Percentiles rank a stretch among this genome's conserved stretches.
phyloP scores from a whole-genome alignment of 2,888 invertebrate genomes.

The Athalia circularis region DNA sequence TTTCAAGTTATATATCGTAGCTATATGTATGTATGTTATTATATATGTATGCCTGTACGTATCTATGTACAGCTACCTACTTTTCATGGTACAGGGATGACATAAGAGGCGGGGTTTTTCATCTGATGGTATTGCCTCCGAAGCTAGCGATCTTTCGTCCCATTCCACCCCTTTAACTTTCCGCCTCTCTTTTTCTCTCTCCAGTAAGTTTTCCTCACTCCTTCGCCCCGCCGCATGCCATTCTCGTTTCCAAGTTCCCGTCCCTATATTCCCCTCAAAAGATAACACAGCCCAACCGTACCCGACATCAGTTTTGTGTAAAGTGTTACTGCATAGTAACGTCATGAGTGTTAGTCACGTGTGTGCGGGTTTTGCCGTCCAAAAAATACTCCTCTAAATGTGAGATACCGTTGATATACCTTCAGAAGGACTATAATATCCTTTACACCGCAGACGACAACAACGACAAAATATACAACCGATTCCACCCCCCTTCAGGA shows the following conservation, averaged over 20 bases:
- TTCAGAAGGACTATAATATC: background rate
- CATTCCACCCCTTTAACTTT: background rate
- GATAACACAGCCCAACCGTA: conserved; percentile 59
- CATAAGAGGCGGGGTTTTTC: conserved; percentile 51
- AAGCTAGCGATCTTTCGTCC: conserved; percentile 42
- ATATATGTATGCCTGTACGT: conserved; percentile 43
- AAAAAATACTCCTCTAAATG: conserved; percentile 29
- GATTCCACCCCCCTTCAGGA: no score
- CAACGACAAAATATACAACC: no score
- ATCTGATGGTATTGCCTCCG: conserved; percentile 56
- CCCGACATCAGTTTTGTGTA: conserved; percentile 57
- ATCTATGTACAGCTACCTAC: no score
- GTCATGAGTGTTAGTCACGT: conserved; percentile 28
- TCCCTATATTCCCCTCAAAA: conserved; percentile 44
- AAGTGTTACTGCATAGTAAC: conserved; percentile 55
- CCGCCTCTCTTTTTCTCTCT: background rate
- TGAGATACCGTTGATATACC: conserved; percentile 24
- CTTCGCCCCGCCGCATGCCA: conserved; percentile 23
- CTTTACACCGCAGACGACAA: no score
- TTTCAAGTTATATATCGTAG: conserved; percentile 58
- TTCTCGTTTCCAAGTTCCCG: conserved; percentile 3
- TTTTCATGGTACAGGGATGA: conserved; percentile 46
- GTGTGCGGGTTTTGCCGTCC: background rate
- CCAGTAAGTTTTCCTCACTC: conserved; percentile 16
- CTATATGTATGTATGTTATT: no score